Evolutionary conservation across 2,113 vertebrate species (phyloP).

Genomic region (Castor canadensis): DNA sequence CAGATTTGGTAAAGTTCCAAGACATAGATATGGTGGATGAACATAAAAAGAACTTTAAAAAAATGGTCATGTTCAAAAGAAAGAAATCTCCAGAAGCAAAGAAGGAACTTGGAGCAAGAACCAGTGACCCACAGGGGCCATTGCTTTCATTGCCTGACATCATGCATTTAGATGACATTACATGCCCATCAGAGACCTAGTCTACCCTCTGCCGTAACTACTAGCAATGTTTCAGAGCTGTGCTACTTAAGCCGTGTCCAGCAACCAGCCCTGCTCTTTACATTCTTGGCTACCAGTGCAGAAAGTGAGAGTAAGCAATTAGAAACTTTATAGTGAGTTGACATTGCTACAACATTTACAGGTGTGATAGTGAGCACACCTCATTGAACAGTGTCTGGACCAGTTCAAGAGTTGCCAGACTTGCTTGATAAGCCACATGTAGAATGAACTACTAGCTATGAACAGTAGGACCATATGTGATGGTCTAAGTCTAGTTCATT

Average conservation of each 20-base stretch:
- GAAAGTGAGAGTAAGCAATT: not conserved
- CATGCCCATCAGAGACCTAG: not conserved
- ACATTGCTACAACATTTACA: not conserved
- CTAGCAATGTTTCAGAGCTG: not conserved
- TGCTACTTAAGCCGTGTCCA: not conserved
- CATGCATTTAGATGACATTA: too few species aligned
- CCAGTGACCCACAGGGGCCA: not conserved
- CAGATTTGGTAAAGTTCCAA: not conserved
- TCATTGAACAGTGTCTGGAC: not conserved
- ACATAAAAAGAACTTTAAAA: conserved; percentile 6
- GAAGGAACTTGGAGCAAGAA: not conserved
- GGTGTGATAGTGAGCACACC: not conserved
- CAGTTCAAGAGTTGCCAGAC: not conserved
- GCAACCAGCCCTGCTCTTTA: not conserved
- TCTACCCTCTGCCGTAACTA: not conserved
- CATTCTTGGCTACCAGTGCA: not conserved
- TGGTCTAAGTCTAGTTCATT: not conserved
- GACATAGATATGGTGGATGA: not conserved
- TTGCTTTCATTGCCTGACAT: not conserved
- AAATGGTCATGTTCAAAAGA: not conserved
- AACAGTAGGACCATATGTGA: not conserved
- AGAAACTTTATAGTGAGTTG: not conserved
- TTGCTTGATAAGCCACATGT: not conserved
- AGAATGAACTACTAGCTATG: not conserved
- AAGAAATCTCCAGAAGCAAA: not conserved